Base-by-base conservation (phyloP, 2,797 vertebrate species). In the Sebastiscus albofasciatus region DNA sequence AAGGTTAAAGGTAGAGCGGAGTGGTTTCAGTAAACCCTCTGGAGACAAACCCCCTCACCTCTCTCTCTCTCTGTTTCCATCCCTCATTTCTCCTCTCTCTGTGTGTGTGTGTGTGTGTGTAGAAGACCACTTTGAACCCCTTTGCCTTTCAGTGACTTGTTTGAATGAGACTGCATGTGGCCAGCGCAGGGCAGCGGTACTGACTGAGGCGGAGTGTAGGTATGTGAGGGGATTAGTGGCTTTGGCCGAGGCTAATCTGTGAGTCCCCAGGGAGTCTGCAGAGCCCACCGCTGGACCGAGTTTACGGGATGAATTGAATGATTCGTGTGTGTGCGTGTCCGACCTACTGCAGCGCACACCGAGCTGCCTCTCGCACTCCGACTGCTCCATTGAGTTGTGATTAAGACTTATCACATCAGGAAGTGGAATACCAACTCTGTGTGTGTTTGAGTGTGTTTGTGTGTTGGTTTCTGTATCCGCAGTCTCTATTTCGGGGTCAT, bases 231-330 rank as follows among this genome's bases (percentile, higher is more conserved):
- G 89, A 92, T 93, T 93, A 94, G 90, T 84, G 85, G 81, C 82
- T 91, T 87, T 90, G 68, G 81, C 82, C 77, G 61, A 72, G 76
- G 81, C 88, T 94, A 94, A 94, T 93, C 91, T 93, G 87, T 26
- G 59, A 79, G 84, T 88, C 93, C 93, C 90, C 81, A 16, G 88
- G 89, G 91, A 93, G 92, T 93, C 92, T 90, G 87, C 75, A 77
- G 77, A 68, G 69, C 79, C 89, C 86, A 88, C 87, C 70, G 72
- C 72, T 88, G 79, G 82, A 72, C 79, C 83, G 83, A 78, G 82
- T 82, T 87, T 85, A 83, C 72, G 76, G 80, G 90, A 90, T 84
- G 83, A 90, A 79, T 86, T 83, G 82, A 82, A 59, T 81, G 71
- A 73, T 61, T 69, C 76, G 22, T 76, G 62, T 80, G 66, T 81